phyloP scores from a whole-genome alignment of 2,797 vertebrate genomes.

The Gallinago solitaria region DNA sequence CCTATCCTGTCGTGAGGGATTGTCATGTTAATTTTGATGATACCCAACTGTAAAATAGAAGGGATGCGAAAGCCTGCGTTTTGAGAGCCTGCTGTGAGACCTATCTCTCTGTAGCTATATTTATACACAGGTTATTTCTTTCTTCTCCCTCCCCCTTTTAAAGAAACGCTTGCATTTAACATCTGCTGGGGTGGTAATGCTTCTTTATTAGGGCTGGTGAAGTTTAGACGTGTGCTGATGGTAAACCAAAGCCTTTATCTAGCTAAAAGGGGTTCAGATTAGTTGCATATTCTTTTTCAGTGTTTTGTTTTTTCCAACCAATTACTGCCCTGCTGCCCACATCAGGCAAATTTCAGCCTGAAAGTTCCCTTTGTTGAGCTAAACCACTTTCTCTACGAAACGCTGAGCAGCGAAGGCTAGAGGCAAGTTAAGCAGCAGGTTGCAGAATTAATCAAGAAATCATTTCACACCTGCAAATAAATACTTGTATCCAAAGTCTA shows the following conservation, averaged over 20 bases:
- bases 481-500: neutral
- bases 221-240: neutral
- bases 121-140: neutral
- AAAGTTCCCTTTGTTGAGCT: neutral
- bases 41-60: neutral
- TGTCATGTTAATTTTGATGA: neutral
- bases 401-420: neutral
- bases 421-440: conserved; percentile 26
- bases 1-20: neutral
- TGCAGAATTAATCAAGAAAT: conserved; percentile 59
- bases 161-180: neutral
- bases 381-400: neutral
- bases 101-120: neutral
- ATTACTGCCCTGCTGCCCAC: conserved; percentile 32
- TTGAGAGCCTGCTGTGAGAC: neutral
- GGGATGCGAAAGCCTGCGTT: neutral
- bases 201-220: conserved; percentile 24
- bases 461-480: conserved; percentile 42
- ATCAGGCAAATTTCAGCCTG: conserved; percentile 5
- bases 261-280: conserved; percentile 29
- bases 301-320: conserved; percentile 10
- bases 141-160: neutral
- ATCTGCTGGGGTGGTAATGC: neutral
- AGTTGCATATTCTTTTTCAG: neutral
- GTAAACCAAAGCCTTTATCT: conserved; percentile 4